phyloP scores from a whole-genome alignment of 1,140 invertebrate species.

The Cotesia chilonis region DNA sequence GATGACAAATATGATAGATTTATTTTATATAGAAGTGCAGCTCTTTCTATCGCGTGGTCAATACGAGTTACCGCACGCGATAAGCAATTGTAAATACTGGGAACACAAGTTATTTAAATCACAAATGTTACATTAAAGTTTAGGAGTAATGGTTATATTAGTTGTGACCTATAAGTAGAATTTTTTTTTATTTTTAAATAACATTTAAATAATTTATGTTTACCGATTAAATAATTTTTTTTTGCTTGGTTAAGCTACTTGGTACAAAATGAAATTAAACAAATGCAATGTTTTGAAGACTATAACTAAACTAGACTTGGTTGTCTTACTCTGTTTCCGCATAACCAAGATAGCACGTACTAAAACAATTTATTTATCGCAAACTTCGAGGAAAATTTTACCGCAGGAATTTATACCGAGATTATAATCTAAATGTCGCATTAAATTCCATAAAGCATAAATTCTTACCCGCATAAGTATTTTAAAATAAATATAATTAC shows the following conservation, averaged over 20 bases:
- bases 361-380: slow-evolving; percentile 21
- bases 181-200: not conserved
- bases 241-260: too few relatives aligned
- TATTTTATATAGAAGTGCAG: too few relatives aligned
- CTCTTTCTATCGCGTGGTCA: too few relatives aligned
- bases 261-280: too few relatives aligned
- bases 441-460: not conserved
- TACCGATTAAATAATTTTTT: too few relatives aligned
- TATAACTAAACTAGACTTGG: not conserved
- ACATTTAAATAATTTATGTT: too few relatives aligned
- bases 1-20: too few relatives aligned
- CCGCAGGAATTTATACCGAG: slow-evolving; percentile 8
- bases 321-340: slow-evolving; percentile 12
- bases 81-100: slow-evolving; percentile 28
- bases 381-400: slow-evolving; percentile 17
- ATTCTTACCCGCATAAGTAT: not conserved
- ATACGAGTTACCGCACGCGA: slow-evolving; percentile 1
- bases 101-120: slow-evolving; percentile 3
- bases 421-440: slow-evolving; percentile 9
- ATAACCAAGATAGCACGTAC: slow-evolving; percentile 5
- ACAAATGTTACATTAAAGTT: slow-evolving; percentile 3
- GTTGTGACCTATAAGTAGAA: not conserved
- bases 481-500: not conserved
- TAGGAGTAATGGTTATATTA: not conserved
- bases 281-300: not conserved